These are phyloP conservation scores for Epizoanthus scotinus DNA, from an alignment of 92 coral and sea anemone species.

Conservation along the genomic window DNA sequence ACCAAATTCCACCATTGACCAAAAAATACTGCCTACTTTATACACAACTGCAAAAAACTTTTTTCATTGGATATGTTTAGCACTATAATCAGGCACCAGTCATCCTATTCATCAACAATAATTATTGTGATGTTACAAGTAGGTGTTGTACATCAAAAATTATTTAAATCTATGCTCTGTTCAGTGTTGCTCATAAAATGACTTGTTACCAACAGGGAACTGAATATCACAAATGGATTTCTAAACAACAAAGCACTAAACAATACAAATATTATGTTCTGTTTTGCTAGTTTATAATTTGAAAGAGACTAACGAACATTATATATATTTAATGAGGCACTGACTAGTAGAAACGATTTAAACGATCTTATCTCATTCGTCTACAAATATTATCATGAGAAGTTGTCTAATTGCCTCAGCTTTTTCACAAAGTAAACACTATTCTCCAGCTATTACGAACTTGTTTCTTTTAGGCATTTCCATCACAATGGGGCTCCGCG, in stretches of 20 bases:
- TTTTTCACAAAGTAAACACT: background rate
- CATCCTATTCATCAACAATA: too few species aligned
- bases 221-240: background rate
- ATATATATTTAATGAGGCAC: conserved; percentile 28
- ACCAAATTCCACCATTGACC: too few species aligned
- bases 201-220: background rate
- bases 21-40: too few species aligned
- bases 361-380: background rate
- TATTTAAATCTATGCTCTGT: background rate
- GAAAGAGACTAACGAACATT: conserved; percentile 15
- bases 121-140: too few species aligned
- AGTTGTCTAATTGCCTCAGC: background rate
- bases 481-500: background rate
- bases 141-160: background rate
- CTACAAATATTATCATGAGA: background rate
- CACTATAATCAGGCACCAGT: too few species aligned
- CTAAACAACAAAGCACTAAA: conserved; percentile 8
- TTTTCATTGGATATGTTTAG: too few species aligned
- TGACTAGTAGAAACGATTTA: background rate
- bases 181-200: background rate
- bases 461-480: background rate
- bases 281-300: conserved; percentile 6
- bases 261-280: background rate
- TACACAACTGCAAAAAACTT: too few species aligned
- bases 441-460: background rate